Evolutionary conservation across 2,113 vertebrate species (phyloP).

Genomic region (Parus major): DNA sequence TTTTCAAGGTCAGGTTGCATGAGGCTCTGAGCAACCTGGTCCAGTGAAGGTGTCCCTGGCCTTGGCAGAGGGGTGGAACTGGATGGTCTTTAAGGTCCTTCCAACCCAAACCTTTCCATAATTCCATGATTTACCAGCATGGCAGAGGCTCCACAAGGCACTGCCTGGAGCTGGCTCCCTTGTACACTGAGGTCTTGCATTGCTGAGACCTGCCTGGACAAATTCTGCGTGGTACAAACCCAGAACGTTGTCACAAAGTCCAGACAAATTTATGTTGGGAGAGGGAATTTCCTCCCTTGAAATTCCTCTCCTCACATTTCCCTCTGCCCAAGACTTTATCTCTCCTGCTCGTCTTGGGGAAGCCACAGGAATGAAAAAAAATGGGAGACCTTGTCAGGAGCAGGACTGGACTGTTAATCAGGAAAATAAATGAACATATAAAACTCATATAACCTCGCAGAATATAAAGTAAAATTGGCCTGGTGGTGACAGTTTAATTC

Average conservation of each 20-base stretch:
- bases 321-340: not conserved
- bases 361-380: not conserved
- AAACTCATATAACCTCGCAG: not conserved
- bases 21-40: not conserved
- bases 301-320: not conserved
- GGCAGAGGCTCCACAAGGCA: not conserved
- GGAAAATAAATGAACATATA: slow-evolving; percentile 35
- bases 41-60: not conserved
- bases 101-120: not conserved
- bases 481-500: slow-evolving; percentile 45
- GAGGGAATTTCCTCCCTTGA: not conserved
- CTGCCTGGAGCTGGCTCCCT: not conserved
- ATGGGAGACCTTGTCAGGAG: not conserved
- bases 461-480: slow-evolving; percentile 9
- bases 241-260: not conserved
- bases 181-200: not conserved
- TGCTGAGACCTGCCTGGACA: not conserved
- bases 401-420: not conserved
- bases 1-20: not conserved
- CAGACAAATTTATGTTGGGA: not conserved
- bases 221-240: not conserved
- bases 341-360: not conserved
- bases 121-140: not conserved
- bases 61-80: not conserved
- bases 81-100: not conserved